A percentile compares a stretch with the other conserved stretches of the same genome.
Conservation (phyloP, 2,113 vertebrate genomes). For the Dasyurus viverrinus region DNA sequence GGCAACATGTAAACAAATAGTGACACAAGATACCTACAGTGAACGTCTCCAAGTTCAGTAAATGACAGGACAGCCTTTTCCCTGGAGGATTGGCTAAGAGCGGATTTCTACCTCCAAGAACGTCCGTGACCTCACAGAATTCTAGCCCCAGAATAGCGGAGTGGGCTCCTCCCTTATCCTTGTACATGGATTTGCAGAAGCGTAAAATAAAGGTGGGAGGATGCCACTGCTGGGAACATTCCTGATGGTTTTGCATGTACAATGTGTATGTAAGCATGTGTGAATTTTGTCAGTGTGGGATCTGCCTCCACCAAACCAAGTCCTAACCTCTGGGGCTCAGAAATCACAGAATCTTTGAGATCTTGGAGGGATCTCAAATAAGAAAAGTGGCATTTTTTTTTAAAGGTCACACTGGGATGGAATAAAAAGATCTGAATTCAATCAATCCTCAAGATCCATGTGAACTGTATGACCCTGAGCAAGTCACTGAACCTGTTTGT, state of each 20-base stretch:
- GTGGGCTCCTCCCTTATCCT: background rate
- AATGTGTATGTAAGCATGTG: too few relatives aligned
- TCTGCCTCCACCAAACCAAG: background rate
- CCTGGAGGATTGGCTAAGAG: background rate
- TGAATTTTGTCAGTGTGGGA: background rate
- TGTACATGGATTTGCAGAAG: background rate
- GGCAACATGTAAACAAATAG: background rate
- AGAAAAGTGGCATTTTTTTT: background rate
- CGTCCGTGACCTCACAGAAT: background rate
- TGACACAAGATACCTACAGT: background rate
- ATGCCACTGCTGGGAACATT: background rate
- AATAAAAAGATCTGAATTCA: background rate
- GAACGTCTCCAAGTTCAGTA: background rate
- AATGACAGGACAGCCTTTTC: background rate
- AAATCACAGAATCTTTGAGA: background rate
- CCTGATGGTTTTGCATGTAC: background rate
- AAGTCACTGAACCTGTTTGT: background rate
- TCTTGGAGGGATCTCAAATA: background rate
- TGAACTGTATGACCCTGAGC: background rate
- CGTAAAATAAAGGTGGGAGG: background rate
- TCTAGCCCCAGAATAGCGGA: background rate
- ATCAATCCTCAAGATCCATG: background rate
- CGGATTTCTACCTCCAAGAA: background rate
- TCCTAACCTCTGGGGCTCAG: background rate
- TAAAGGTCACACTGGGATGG: background rate